Conservation (phyloP, 1,140 invertebrate species). For the Drosophila fuyamai region DNA sequence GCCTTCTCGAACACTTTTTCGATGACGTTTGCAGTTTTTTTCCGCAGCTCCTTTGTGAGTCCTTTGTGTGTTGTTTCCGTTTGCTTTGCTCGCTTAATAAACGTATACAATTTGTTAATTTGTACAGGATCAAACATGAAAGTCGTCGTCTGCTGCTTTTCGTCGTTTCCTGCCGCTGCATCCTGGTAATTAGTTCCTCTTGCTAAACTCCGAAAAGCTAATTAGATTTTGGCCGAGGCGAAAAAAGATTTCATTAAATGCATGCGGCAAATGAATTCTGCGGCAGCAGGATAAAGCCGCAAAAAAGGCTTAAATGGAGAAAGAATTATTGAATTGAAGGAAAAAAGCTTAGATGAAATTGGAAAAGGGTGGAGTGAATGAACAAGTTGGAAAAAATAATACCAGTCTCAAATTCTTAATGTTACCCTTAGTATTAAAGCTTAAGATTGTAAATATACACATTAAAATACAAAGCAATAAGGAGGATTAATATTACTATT, state of each 20-base stretch:
- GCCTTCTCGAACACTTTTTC: slow-evolving; percentile 47
- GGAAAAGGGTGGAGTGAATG: not conserved
- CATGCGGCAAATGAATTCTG: slow-evolving; percentile 52
- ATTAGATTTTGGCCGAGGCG: slow-evolving; percentile 69
- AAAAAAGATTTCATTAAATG: slow-evolving; percentile 75
- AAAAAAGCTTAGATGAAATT: not conserved
- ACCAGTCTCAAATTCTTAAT: too few species aligned
- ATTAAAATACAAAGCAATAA: not conserved
- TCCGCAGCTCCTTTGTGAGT: slow-evolving; percentile 36
- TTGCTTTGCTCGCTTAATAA: slow-evolving; percentile 81
- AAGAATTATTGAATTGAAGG: slow-evolving; percentile 9
- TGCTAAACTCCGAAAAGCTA: slow-evolving; percentile 62
- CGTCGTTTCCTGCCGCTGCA: slow-evolving; percentile 15
- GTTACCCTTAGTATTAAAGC: too few species aligned
- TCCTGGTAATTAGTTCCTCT: slow-evolving; percentile 71
- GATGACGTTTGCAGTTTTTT: slow-evolving; percentile 80
- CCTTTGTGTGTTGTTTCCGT: slow-evolving; percentile 72
- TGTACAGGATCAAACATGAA: slow-evolving; percentile 79
- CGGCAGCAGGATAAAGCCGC: slow-evolving; percentile 10
- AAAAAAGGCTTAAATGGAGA: slow-evolving; percentile 31
- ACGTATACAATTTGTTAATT: slow-evolving; percentile 83
- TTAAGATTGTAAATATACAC: not conserved
- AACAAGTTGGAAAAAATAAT: too few species aligned
- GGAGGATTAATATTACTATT: not conserved
- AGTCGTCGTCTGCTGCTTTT: slow-evolving; percentile 29